Conservation (phyloP, 2,888 invertebrate species). For the Lochmaea crataegi region DNA sequence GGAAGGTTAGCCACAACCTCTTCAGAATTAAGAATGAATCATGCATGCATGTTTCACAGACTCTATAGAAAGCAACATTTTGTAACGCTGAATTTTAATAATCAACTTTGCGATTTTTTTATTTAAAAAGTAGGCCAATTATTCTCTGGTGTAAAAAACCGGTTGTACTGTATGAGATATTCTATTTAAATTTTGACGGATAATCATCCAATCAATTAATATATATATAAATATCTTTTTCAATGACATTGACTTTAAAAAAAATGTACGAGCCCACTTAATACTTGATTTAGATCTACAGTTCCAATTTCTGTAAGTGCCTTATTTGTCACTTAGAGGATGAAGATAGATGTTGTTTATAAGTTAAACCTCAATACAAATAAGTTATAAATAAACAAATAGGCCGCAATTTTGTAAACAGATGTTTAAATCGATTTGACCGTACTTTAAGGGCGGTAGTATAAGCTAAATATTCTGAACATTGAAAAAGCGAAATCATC, state of each 20-base stretch:
- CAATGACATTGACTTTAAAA: constrained; percentile 1
- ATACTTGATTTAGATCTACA: background rate
- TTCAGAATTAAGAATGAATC: constrained; percentile 46
- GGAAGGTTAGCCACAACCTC: background rate
- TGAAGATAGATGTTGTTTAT: background rate
- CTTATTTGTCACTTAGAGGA: constrained; percentile 5
- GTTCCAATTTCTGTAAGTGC: background rate
- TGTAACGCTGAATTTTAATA: constrained; percentile 33
- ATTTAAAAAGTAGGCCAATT: constrained; percentile 21
- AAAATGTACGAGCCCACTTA: background rate
- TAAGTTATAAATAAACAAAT: constrained; percentile 2
- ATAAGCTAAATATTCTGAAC: too few relatives aligned
- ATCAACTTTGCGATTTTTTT: constrained; percentile 16
- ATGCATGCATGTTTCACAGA: constrained; percentile 51
- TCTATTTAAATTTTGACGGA: background rate
- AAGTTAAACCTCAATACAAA: background rate
- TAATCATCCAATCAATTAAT: background rate
- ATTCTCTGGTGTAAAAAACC: background rate
- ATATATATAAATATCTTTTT: background rate
- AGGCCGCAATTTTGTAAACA: background rate
- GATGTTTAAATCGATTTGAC: background rate
- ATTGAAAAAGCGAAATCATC: too few relatives aligned
- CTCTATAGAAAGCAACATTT: constrained; percentile 51
- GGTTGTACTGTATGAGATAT: background rate
- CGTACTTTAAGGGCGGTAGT: background rate